A percentile compares a stretch with the other conserved stretches of the same genome.
These are phyloP conservation scores for Asteroscopus sphinx DNA, from an alignment of 2,888 invertebrate genomes.

Conservation along the genomic window DNA sequence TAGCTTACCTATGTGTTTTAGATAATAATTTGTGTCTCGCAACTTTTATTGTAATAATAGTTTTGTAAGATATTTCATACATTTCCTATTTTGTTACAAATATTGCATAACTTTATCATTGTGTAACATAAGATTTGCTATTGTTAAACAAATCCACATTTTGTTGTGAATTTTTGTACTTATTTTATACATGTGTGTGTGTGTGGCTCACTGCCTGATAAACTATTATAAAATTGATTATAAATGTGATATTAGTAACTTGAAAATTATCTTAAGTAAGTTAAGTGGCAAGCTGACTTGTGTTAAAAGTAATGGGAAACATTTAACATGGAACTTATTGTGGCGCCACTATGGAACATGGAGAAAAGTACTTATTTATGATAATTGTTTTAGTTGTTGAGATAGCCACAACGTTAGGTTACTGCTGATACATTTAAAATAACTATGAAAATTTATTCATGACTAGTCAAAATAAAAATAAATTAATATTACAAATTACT, in stretches of 20 bases:
- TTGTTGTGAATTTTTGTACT: conserved; percentile 38
- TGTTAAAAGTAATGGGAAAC: conserved; percentile 11
- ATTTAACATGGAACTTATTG: conserved; percentile 2
- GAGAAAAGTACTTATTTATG: conserved; percentile 53
- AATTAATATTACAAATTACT: conserved; percentile 49
- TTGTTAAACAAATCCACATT: conserved; percentile 6
- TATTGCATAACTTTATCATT: conserved; percentile 15
- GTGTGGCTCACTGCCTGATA: conserved; percentile 12
- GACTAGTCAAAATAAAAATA: conserved; percentile 81
- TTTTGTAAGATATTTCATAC: conserved; percentile 31
- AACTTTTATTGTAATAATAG: conserved; percentile 20
- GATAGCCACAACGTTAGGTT: conserved; percentile 41
- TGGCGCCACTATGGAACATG: conserved; percentile 9
- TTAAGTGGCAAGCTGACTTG: conserved; percentile 24
- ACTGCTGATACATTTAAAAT: conserved; percentile 44
- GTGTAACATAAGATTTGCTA: conserved; percentile 2
- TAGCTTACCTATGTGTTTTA: conserved; percentile 4
- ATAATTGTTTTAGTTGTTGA: conserved; percentile 45
- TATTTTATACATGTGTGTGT: conserved; percentile 30
- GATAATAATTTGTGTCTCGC: conserved; percentile 34
- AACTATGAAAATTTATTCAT: conserved; percentile 73
- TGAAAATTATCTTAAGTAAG: conserved; percentile 45
- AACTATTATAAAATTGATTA: conserved; percentile 29
- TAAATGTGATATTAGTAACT: conserved; percentile 55
- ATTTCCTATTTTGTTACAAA: conserved; percentile 23